Base-by-base conservation (phyloP, 2,888 invertebrate species). In the Rhagium mordax region DNA sequence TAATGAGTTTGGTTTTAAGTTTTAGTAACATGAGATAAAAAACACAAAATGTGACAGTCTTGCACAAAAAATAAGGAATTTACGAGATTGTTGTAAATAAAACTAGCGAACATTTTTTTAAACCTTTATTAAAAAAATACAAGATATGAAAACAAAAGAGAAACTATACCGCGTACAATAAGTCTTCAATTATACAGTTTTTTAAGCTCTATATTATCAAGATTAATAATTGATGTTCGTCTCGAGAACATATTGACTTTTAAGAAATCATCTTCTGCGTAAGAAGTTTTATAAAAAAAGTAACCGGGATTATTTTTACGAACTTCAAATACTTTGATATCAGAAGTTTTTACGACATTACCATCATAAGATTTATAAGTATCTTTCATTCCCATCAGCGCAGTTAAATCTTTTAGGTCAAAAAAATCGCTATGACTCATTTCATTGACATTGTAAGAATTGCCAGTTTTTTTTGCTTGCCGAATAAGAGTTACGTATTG, bases 241-340 rank as follows among this genome's bases (percentile, higher is more conserved):
- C 49, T 47, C n/a, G 47, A 47, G 8, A n/a, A 47, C 47, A 69
- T 24, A 49, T 10, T 27, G 20, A 53, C 48, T 24, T 60, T 18
- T 48, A 33, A 48, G 49, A 61, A 69, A 8, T 60, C 49, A 29
- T 62, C 47, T 33, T 72, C 64, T 69, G 6, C 64, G 49, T 72
- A 72, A 29, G 69, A 72, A 21, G 21, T 72, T 65, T 71, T 72
- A 55, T 59, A 62, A 62, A 72, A 72, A 66, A 71, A 71, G 33
- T 41, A 24, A 49, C 55, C 65, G 8, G 59, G 48, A 21, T 51
- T n/a, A 48, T 66, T 29, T 71, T 61, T 71, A 27, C 71, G 33
- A 6, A 67, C 71, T 27, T 65, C 71, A 65, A 71, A 71, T 27
- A 71, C 47, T 65, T 71, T 65, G 24, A 71, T 71, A 29, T 71